Evolutionary conservation across 2,113 vertebrate genomes (phyloP), one percentile per base, ranked within the genome.

Genomic region (Noturus placidus): DNA sequence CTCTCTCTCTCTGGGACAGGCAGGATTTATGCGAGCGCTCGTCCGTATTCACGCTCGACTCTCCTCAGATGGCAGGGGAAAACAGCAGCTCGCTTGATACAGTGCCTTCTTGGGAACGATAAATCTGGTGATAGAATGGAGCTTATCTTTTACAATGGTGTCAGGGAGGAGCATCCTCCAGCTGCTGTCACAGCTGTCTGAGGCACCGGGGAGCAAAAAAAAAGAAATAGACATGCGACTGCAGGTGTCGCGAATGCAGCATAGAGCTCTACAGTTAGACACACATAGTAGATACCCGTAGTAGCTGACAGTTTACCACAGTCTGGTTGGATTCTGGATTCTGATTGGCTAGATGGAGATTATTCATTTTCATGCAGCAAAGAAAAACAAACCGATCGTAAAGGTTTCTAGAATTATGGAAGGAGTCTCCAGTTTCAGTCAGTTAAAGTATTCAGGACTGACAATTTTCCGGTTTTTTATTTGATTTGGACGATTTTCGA

Each of bases 131-230:
- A 92, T 91, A 91, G 90, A 93, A 90, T 85, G 90, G 74, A 90
- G 92, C 92, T 94, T 95, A 95, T 95, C 95, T 93, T 89, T 87
- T 87, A 82, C 87, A 69, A 81, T 72, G 85, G 91, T 92, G 91
- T 94, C 93, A 92, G 90, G 92, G 86, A 87, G 80, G 82, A 88
- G 90, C 91, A 78, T 92, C 92, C 89, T 90, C 90, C 90, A 88
- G 87, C 92, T 89, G 90, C 92, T 92, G 93, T 94, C 92, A 35
- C 74, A 88, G 84, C 88, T 83, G 67, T 88, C 61, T 84, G 67
- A 87, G 87, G 56, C 90, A 67, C 78, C 69, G 81, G 67, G 82
- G 77, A 86, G 87, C 87, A 90, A 90, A 57, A 89, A 42, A 46
- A 35, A 88, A 90, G 78, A 83, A 87, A 84, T 35, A 77, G 81